Percentiles rank a stretch among this genome's conserved stretches.
These are phyloP conservation scores for Pocillopora meandrina DNA, from an alignment of 92 coral and sea anemone genomes.

Conservation along the genomic window DNA sequence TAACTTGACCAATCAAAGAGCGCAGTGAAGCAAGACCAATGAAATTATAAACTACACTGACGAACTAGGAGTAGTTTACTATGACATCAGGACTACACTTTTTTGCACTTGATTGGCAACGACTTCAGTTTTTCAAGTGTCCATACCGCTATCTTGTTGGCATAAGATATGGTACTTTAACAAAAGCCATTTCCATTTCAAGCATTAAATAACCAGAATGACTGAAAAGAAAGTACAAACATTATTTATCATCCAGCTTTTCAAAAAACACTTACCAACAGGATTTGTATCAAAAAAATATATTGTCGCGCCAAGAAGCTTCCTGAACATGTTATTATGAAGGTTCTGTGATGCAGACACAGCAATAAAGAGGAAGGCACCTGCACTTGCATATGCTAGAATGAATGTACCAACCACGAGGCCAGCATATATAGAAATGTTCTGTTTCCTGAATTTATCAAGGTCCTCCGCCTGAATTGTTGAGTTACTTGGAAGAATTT, in stretches of 20 bases:
- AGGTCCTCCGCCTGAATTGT: not conserved
- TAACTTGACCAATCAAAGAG: no score
- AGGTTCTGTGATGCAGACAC: constrained; percentile 81
- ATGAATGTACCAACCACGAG: constrained; percentile 63
- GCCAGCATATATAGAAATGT: constrained; percentile 63
- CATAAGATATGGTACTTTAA: no score
- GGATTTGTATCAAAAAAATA: constrained; percentile 97
- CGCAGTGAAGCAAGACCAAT: no score
- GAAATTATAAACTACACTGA: no score
- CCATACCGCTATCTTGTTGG: no score
- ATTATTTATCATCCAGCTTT: no score
- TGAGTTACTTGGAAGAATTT: not conserved
- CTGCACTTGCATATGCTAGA: constrained; percentile 46
- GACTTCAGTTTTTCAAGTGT: no score
- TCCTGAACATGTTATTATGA: constrained; percentile 81
- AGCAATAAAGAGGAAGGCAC: constrained; percentile 59
- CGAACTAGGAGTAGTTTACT: no score
- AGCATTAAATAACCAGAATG: not conserved
- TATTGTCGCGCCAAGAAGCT: constrained; percentile 79
- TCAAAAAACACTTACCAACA: constrained; percentile 59
- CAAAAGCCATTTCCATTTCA: not conserved
- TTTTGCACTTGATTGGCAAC: no score
- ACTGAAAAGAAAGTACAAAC: not conserved
- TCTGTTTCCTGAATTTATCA: constrained; percentile 35
- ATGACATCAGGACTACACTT: no score